These are phyloP conservation scores for Hyphantria cunea DNA, from an alignment of 1,140 invertebrate species.

Conservation along the genomic window DNA sequence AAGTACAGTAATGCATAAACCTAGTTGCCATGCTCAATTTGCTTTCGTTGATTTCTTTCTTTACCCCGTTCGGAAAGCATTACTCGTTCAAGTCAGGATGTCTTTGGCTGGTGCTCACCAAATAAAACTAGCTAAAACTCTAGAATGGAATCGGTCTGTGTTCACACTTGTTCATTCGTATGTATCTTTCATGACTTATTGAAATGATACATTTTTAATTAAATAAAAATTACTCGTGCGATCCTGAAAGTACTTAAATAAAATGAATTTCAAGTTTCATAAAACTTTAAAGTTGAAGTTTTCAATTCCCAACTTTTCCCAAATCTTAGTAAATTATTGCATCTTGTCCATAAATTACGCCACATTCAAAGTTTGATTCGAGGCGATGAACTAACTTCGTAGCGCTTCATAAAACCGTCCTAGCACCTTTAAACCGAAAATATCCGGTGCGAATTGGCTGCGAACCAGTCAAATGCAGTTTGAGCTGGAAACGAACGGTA, in stretches of 20 bases:
- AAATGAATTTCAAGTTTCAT: slow-evolving; percentile 6
- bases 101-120: too few species aligned
- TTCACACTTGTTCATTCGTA: too few species aligned
- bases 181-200: too few species aligned
- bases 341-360: slow-evolving; percentile 15
- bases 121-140: too few species aligned
- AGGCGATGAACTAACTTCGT: not conserved
- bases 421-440: slow-evolving; percentile 11
- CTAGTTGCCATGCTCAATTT: too few species aligned
- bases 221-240: too few species aligned
- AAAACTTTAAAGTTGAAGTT: slow-evolving; percentile 8
- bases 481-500: not conserved
- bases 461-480: slow-evolving; percentile 6
- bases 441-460: slow-evolving; percentile 22
- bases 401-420: slow-evolving; percentile 6
- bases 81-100: too few species aligned
- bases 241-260: not conserved
- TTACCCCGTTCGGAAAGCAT: too few species aligned
- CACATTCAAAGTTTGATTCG: slow-evolving; percentile 12
- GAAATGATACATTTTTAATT: too few species aligned
- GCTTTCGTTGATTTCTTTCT: too few species aligned
- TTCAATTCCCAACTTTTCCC: slow-evolving; percentile 17
- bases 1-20: too few species aligned
- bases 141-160: too few species aligned
- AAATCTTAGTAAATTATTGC: slow-evolving; percentile 17